These are phyloP conservation scores for Nasonia vitripennis DNA, from an alignment of 1,140 invertebrate species.

Conservation along the genomic window DNA sequence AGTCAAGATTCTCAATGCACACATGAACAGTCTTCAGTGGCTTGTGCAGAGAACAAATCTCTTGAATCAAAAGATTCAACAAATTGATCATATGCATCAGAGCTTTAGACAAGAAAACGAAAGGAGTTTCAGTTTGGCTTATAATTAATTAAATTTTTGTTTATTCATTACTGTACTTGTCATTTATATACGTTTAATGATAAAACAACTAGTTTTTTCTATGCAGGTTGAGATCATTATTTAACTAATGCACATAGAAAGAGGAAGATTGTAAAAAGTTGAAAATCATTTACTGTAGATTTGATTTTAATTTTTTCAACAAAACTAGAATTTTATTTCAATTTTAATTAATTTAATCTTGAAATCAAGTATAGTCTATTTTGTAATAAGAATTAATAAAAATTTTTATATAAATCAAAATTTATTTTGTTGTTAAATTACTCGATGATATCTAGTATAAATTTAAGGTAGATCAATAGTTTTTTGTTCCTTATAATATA, in stretches of 20 bases:
- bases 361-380: neutral
- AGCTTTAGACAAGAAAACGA: conserved; percentile 86
- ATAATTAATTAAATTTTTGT: conserved; percentile 62
- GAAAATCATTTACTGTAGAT: neutral
- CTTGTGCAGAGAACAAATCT: conserved; percentile 86
- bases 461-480: conserved; percentile 17
- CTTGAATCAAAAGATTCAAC: conserved; percentile 87
- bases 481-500: neutral
- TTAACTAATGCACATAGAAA: too few species aligned
- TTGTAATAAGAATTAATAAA: neutral
- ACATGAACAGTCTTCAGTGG: conserved; percentile 97
- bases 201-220: conserved; percentile 31
- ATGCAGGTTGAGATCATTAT: too few species aligned
- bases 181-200: conserved; percentile 14
- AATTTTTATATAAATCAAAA: conserved; percentile 1
- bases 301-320: neutral
- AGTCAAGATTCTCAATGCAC: conserved; percentile 94
- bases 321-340: neutral
- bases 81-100: conserved; percentile 89
- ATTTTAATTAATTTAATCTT: neutral
- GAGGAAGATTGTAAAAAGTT: neutral
- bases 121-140: conserved; percentile 78
- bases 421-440: conserved; percentile 28
- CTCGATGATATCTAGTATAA: neutral
- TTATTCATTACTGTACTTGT: neutral